These are phyloP conservation scores for Agelastica alni DNA, from an alignment of 2,888 invertebrate genomes.

Conservation along the genomic window DNA sequence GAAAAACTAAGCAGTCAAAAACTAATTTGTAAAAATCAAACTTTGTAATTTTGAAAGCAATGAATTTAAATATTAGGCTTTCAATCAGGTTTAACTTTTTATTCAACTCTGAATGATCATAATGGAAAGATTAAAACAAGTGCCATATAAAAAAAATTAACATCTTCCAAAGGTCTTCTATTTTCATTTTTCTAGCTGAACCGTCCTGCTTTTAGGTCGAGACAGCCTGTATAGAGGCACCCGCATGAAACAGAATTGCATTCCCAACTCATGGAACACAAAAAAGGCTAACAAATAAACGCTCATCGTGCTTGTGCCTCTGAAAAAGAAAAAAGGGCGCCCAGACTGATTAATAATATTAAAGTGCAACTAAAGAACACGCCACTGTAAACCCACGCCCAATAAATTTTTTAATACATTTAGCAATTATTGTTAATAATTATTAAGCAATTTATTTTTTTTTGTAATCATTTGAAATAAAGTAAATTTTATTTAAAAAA, in stretches of 20 bases:
- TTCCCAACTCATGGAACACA: conserved; percentile 47
- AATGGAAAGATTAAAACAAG: conserved; percentile 21
- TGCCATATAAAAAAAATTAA: conserved; percentile 32
- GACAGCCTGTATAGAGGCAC: conserved; percentile 54
- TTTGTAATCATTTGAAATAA: too few species aligned
- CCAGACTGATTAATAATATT: conserved; percentile 57
- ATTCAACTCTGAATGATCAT: too few species aligned
- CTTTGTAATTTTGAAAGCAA: too few species aligned
- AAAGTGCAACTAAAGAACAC: too few species aligned
- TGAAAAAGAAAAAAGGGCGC: conserved; percentile 68
- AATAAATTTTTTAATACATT: too few species aligned
- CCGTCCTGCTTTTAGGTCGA: conserved; percentile 39
- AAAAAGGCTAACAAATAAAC: conserved; percentile 56
- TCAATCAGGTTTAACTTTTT: not conserved
- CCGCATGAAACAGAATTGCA: conserved; percentile 54
- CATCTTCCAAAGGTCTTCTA: conserved; percentile 56
- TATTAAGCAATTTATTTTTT: too few species aligned
- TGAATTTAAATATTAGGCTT: conserved; percentile 1
- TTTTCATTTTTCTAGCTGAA: conserved; percentile 27
- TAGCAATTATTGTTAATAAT: too few species aligned
- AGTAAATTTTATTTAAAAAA: not conserved
- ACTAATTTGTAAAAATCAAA: too few species aligned
- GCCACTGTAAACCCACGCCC: too few species aligned
- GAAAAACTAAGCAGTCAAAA: too few species aligned
- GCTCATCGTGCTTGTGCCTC: conserved; percentile 83